Conservation (phyloP, 1,140 invertebrate species). For the Delia radicum region DNA sequence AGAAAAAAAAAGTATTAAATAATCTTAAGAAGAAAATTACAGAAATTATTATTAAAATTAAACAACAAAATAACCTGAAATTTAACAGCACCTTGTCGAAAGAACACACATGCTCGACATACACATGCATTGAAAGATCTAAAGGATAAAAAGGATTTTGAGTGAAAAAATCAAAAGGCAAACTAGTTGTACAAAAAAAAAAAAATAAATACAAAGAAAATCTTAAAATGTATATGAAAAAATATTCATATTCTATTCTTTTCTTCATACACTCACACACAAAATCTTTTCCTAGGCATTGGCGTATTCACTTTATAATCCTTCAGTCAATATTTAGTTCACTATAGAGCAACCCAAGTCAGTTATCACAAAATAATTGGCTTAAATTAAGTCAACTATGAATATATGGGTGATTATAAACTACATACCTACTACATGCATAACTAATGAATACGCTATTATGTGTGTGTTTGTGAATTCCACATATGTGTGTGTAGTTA, state of each 20-base stretch:
- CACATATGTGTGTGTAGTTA: not conserved
- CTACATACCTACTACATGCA: not conserved
- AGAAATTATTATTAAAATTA: not conserved
- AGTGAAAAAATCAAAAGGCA: constrained; percentile 8
- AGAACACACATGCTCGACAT: not conserved
- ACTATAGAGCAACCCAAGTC: not conserved
- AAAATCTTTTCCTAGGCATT: not conserved
- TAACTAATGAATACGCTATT: not conserved
- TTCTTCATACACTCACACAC: not conserved
- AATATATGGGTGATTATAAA: not conserved
- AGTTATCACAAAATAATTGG: constrained; percentile 6
- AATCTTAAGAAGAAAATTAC: not conserved
- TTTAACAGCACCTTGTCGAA: not conserved
- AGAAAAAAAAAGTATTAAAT: not conserved
- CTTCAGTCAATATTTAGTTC: constrained; percentile 15
- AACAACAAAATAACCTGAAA: not conserved
- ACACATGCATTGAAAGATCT: not conserved
- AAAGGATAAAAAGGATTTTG: constrained; percentile 5
- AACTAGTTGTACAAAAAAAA: not conserved
- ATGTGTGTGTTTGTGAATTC: not conserved
- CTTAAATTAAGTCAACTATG: constrained; percentile 26
- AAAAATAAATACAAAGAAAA: not conserved
- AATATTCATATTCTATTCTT: too few species aligned
- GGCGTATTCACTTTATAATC: constrained; percentile 24
- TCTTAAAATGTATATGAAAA: not conserved